Percentiles rank a stretch among this genome's conserved stretches.
Conservation (phyloP, 64 coral and sea anemone genomes). For the Cladopsammia gracilis region DNA sequence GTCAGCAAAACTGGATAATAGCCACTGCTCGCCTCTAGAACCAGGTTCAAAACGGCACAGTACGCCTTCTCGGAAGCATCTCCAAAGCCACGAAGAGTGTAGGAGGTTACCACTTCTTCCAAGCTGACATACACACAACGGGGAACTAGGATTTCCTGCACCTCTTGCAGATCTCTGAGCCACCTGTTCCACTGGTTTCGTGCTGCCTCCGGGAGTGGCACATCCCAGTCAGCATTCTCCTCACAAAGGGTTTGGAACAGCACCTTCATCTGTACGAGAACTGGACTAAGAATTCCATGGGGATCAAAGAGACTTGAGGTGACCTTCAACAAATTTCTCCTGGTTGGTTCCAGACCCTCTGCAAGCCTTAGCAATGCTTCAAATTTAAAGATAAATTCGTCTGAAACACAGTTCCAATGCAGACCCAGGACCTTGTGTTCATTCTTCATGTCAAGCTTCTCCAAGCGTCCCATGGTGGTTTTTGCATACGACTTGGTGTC, state of each 20-base stretch:
- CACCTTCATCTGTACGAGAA: slow-evolving; percentile 51
- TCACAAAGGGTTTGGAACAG: no score
- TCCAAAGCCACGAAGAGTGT: slow-evolving; percentile 46
- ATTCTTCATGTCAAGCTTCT: background rate
- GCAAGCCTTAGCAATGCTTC: slow-evolving; percentile 20
- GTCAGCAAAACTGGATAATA: no score
- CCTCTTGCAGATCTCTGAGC: no score
- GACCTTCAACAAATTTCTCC: slow-evolving; percentile 38
- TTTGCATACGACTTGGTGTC: slow-evolving; percentile 13
- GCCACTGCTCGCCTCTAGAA: no score
- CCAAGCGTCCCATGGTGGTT: background rate
- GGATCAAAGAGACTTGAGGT: slow-evolving; percentile 60
- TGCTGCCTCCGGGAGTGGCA: no score
- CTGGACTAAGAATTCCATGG: slow-evolving; percentile 40
- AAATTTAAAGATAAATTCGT: slow-evolving; percentile 60
- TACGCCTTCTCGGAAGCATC: slow-evolving; percentile 13
- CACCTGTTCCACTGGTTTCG: no score
- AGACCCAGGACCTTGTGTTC: slow-evolving; percentile 37
- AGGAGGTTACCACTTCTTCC: background rate
- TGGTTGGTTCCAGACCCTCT: slow-evolving; percentile 29
- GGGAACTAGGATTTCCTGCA: slow-evolving; percentile 45
- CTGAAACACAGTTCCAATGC: slow-evolving; percentile 36
- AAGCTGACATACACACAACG: slow-evolving; percentile 39
- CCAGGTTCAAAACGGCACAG: no score
- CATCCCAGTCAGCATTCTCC: no score